phyloP scores from a whole-genome alignment of 2,888 invertebrate species.

The Napeogenes sylphis region DNA sequence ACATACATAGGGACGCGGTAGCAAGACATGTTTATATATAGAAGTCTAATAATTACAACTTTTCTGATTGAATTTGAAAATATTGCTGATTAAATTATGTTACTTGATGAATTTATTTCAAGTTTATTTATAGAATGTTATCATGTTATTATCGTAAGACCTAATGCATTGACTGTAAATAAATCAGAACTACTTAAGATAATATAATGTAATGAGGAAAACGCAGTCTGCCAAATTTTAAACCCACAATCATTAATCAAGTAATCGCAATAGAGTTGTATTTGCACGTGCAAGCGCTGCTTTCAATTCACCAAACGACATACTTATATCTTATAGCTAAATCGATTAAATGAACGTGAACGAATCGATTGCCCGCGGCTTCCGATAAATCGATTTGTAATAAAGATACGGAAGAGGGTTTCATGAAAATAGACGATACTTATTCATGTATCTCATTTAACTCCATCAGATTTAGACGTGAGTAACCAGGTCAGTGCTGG shows the following conservation, averaged over 20 bases:
- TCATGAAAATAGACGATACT: slow-evolving; percentile 17
- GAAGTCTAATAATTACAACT: no score
- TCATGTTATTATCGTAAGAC: no score
- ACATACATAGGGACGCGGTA: no score
- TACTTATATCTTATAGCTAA: slow-evolving; percentile 35
- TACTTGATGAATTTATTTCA: no score
- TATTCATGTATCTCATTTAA: slow-evolving; percentile 27
- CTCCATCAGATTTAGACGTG: slow-evolving; percentile 24
- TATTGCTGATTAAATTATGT: no score
- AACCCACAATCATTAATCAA: slow-evolving; percentile 5
- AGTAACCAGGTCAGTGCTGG: slow-evolving; percentile 13
- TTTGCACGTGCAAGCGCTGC: slow-evolving; percentile 13
- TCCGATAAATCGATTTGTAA: slow-evolving; percentile 57
- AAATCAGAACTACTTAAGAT: no score
- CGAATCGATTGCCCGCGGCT: slow-evolving; percentile 43
- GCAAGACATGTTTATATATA: no score
- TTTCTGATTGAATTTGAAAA: no score
- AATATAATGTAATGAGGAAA: neutral
- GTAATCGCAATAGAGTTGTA: slow-evolving; percentile 1
- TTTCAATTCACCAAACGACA: slow-evolving; percentile 19
- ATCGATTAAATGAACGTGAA: slow-evolving; percentile 38
- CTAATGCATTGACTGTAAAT: no score
- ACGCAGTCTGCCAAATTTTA: neutral
- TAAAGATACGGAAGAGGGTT: slow-evolving; percentile 35
- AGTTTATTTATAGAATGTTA: no score